Conservation (phyloP, 2,888 invertebrate species). For the Euspilapteryx auroguttella region DNA sequence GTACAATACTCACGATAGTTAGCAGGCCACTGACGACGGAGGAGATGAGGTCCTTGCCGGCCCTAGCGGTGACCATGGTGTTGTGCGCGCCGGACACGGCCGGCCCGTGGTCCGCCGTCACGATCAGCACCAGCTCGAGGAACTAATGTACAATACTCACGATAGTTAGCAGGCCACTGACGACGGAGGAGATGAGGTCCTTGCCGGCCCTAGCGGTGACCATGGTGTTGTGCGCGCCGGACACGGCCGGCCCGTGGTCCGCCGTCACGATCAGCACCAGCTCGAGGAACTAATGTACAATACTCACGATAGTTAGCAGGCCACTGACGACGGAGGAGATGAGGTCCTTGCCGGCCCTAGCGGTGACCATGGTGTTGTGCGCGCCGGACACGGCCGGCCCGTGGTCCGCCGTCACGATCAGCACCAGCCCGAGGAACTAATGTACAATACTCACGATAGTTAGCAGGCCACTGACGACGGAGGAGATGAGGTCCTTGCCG, state of each 20-base stretch:
- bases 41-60: constrained; percentile 96
- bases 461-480: neutral
- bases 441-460: neutral
- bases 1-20: constrained; percentile 89
- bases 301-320: constrained; percentile 90
- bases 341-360: constrained; percentile 95
- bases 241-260: no score
- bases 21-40: constrained; percentile 94
- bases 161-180: neutral
- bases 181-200: neutral
- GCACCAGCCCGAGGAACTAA: no score
- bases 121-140: no score
- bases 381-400: constrained; percentile 99
- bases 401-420: constrained; percentile 93
- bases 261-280: no score
- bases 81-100: constrained; percentile 99
- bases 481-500: neutral
- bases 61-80: constrained; percentile 95
- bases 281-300: no score
- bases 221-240: neutral
- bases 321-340: constrained; percentile 96
- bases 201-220: neutral
- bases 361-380: constrained; percentile 98
- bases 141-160: no score
- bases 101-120: constrained; percentile 98